Conservation (phyloP, 2,888 invertebrate species). For the Dendrolimus pini region DNA sequence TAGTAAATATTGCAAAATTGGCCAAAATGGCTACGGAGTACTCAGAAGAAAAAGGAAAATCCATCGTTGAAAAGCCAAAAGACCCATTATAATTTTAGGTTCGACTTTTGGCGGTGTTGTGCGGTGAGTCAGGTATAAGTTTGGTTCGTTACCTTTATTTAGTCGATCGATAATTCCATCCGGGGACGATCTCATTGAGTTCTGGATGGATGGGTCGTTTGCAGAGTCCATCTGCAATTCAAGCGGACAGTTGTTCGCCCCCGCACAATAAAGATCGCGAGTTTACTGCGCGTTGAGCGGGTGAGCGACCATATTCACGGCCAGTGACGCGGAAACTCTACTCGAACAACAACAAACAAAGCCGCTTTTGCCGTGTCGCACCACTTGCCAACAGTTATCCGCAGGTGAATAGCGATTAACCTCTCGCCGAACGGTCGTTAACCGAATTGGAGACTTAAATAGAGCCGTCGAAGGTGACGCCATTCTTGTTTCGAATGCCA, state of each 20-base stretch:
- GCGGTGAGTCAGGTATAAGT: slow-evolving; percentile 2
- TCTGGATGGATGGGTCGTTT: slow-evolving; percentile 36
- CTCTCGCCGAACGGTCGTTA: slow-evolving; percentile 57
- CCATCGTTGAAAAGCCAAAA: too few relatives aligned
- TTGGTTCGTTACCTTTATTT: slow-evolving; percentile 21
- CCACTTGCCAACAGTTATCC: slow-evolving; percentile 43
- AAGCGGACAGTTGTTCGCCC: slow-evolving; percentile 48
- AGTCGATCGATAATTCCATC: slow-evolving; percentile 17
- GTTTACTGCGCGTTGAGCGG: slow-evolving; percentile 48
- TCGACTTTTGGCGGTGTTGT: slow-evolving; percentile 10
- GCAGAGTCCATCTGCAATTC: slow-evolving; percentile 48
- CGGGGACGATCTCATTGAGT: slow-evolving; percentile 31
- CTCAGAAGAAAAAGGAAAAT: too few relatives aligned
- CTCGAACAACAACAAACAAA: slow-evolving; percentile 43
- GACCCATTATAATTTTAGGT: too few relatives aligned
- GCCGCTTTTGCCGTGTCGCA: slow-evolving; percentile 30
- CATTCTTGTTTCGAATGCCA: slow-evolving; percentile 44
- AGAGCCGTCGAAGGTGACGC: slow-evolving; percentile 44
- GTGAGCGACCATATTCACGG: slow-evolving; percentile 69
- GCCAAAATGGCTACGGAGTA: too few relatives aligned
- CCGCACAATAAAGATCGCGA: slow-evolving; percentile 54
- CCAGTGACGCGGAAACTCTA: slow-evolving; percentile 30
- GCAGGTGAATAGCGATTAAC: slow-evolving; percentile 66
- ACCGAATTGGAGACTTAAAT: slow-evolving; percentile 46
- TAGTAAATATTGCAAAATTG: too few relatives aligned